Evolutionary conservation across 2,113 vertebrate species (phyloP).

Genomic region (Camelus dromedarius): DNA sequence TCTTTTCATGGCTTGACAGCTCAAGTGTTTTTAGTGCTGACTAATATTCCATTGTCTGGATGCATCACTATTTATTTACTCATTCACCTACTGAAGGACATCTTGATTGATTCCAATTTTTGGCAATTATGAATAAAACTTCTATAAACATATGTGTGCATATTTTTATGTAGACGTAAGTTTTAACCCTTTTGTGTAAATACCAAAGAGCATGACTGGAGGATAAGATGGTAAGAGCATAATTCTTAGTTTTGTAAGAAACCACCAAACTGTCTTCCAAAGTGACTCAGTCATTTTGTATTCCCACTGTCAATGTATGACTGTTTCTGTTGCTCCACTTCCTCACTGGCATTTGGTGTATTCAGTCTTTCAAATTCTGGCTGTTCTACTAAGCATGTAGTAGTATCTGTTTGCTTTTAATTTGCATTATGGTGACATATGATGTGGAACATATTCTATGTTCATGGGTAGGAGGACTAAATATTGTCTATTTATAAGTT

Average conservation of each 20-base stretch:
- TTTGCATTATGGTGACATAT: neutral
- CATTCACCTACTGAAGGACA: too few relatives aligned
- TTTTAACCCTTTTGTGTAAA: neutral
- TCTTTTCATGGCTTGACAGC: too few relatives aligned
- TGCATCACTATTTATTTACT: too few relatives aligned
- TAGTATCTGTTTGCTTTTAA: neutral
- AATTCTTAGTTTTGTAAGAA: neutral
- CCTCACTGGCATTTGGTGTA: neutral
- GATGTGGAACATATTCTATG: too few relatives aligned
- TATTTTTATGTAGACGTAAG: neutral
- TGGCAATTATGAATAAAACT: too few relatives aligned
- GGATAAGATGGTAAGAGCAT: neutral
- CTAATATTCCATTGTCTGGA: too few relatives aligned
- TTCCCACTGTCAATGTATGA: neutral
- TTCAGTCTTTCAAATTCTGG: neutral
- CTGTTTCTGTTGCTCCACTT: neutral
- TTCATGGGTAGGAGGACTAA: too few relatives aligned
- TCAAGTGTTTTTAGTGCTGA: too few relatives aligned
- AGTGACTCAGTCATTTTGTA: neutral
- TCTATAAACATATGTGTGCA: neutral
- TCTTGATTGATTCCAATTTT: too few relatives aligned
- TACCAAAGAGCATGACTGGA: neutral
- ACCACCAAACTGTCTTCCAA: neutral
- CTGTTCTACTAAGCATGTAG: neutral
- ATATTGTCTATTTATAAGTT: too few relatives aligned